These are phyloP conservation scores for Paraescarpia echinospica DNA, from an alignment of 1,140 invertebrate genomes.

Conservation along the genomic window DNA sequence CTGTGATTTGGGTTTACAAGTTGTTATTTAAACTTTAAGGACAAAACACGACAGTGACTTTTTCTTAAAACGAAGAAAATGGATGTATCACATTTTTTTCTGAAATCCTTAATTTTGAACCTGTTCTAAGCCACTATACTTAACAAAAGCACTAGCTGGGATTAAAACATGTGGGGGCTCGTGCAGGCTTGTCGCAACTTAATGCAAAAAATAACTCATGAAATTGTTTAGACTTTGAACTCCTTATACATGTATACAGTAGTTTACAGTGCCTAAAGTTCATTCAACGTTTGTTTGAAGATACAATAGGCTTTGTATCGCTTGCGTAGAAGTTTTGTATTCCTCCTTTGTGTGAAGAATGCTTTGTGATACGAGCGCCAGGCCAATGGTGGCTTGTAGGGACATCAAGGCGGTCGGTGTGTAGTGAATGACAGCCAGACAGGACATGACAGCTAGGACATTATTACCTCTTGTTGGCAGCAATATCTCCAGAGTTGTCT, in stretches of 20 bases:
- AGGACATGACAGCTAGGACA: no score
- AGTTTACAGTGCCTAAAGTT: background rate
- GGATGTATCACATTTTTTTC: no score
- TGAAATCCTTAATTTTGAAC: no score
- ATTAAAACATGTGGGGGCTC: background rate
- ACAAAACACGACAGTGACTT: no score
- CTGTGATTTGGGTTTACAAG: no score
- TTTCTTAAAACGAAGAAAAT: no score
- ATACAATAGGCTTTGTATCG: background rate
- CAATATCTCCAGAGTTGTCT: background rate
- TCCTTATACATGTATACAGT: background rate
- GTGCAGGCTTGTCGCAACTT: background rate
- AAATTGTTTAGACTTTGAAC: background rate
- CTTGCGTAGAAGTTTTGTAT: background rate
- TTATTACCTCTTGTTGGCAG: background rate
- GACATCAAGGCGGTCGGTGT: background rate
- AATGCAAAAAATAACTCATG: background rate
- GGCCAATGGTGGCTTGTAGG: background rate
- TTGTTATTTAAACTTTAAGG: no score
- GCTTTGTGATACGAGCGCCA: background rate
- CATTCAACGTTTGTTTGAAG: background rate
- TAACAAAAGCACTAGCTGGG: no score
- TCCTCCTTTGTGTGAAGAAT: background rate
- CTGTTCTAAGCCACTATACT: no score
- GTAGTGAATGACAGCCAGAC: background rate